phyloP scores from a whole-genome alignment of 2,113 vertebrate genomes.

The Urocitellus parryii region DNA sequence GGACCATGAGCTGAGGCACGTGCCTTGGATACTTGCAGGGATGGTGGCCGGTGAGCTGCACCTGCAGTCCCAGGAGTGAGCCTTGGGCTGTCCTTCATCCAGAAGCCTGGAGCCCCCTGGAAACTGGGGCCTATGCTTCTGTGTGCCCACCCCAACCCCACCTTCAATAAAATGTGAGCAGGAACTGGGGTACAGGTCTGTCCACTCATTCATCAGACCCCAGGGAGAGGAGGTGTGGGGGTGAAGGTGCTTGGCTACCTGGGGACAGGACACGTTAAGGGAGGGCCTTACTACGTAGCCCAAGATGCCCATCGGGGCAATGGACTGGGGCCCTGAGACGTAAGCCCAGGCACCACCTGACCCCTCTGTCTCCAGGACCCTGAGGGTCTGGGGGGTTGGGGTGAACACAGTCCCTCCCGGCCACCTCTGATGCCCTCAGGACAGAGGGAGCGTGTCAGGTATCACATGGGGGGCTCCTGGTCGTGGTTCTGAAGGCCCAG shows the following conservation, averaged over 20 bases:
- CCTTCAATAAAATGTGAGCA: slow-evolving; percentile 72
- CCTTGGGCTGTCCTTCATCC: accelerated
- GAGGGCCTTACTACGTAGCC: accelerated
- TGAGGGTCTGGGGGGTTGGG: not conserved
- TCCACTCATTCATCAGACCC: too few relatives aligned
- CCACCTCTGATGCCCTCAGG: not conserved
- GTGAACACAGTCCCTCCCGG: not conserved
- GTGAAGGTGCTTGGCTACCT: not conserved
- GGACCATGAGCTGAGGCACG: not conserved
- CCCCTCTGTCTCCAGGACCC: not conserved
- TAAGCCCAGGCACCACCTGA: not conserved
- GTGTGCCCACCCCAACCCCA: not conserved
- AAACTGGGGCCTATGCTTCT: not conserved
- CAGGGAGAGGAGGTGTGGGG: too few relatives aligned
- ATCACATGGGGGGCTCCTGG: not conserved
- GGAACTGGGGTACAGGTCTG: not conserved
- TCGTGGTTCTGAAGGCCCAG: not conserved
- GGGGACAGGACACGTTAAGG: too few relatives aligned
- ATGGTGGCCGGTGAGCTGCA: not conserved
- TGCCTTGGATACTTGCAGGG: not conserved
- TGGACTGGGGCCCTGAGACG: not conserved
- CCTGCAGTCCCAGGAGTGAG: not conserved
- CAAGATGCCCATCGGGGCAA: not conserved
- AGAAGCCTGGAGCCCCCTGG: not conserved
- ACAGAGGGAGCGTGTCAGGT: not conserved